These are phyloP conservation scores for Platerodrilus igneus DNA, from an alignment of 2,888 invertebrate genomes.

Conservation along the genomic window DNA sequence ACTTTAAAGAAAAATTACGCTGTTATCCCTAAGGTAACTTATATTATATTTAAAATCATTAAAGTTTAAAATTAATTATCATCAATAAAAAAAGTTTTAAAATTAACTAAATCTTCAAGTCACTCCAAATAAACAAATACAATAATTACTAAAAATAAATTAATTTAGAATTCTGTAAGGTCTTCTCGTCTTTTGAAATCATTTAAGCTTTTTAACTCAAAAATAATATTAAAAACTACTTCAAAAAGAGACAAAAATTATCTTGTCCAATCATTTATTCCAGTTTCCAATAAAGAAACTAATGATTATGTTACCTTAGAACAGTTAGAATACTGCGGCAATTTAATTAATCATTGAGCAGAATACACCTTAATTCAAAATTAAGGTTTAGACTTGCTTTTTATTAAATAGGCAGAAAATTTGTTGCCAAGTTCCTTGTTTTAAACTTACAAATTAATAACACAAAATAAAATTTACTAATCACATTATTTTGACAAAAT, in stretches of 20 bases:
- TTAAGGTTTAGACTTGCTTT: constrained; percentile 70
- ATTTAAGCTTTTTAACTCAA: constrained; percentile 65
- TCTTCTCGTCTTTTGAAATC: constrained; percentile 68
- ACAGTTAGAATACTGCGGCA: constrained; percentile 75
- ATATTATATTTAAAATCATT: constrained; percentile 58
- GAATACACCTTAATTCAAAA: constrained; percentile 61
- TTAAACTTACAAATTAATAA: constrained; percentile 38
- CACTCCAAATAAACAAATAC: constrained; percentile 61
- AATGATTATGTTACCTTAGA: constrained; percentile 78
- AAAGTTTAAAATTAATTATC: constrained; percentile 53
- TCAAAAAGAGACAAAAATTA: constrained; percentile 58
- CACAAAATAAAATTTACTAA: constrained; percentile 50
- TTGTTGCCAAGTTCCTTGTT: constrained; percentile 61
- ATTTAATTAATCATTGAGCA: constrained; percentile 72
- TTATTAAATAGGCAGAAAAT: constrained; percentile 70
- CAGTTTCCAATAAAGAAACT: constrained; percentile 74
- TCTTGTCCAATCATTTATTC: constrained; percentile 71
- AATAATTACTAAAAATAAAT: constrained; percentile 37
- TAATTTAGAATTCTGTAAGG: constrained; percentile 68
- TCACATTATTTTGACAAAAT: constrained; percentile 56
- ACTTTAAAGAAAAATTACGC: constrained; percentile 74
- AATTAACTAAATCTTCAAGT: constrained; percentile 57
- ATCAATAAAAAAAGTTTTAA: constrained; percentile 48
- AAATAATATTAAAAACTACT: constrained; percentile 53
- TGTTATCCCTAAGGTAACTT: constrained; percentile 84